Percentiles rank a stretch among this genome's conserved stretches.
Evolutionary conservation across 92 coral and sea anemone genomes (phyloP).

Genomic region (Chrysogorgia sp.): DNA sequence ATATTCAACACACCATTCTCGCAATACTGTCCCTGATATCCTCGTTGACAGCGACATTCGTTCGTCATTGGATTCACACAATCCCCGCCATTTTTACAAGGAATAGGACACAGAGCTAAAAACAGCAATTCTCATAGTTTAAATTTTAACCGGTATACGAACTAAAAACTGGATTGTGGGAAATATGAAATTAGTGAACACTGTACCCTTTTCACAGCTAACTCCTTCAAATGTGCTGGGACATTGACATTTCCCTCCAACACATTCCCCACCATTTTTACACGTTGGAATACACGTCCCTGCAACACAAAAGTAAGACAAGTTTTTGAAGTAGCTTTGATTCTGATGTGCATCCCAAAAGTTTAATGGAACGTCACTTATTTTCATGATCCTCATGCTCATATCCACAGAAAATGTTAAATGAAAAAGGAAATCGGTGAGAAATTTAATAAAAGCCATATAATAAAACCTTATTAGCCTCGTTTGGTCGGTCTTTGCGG

Average conservation of each 20-base stretch:
- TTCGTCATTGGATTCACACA: slow-evolving; percentile 75
- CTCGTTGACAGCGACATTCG: slow-evolving; percentile 79
- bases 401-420: too few relatives aligned
- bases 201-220: slow-evolving; percentile 73
- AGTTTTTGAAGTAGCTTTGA: not conserved
- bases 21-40: slow-evolving; percentile 78
- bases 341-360: too few relatives aligned
- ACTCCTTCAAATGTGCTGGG: slow-evolving; percentile 75
- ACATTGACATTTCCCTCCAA: slow-evolving; percentile 82
- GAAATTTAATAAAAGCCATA: too few relatives aligned
- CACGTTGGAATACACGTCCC: slow-evolving; percentile 72
- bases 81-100: slow-evolving; percentile 84
- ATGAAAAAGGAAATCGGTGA: too few relatives aligned
- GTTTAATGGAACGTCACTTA: too few relatives aligned
- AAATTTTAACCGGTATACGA: not conserved
- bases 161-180: not conserved
- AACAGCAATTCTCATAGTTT: not conserved
- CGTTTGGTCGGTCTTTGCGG: too few relatives aligned
- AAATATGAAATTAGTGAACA: not conserved
- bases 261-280: slow-evolving; percentile 75
- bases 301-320: slow-evolving; percentile 3
- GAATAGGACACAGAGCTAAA: slow-evolving; percentile 68
- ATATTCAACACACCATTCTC: slow-evolving; percentile 69
- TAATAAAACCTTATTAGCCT: too few relatives aligned
- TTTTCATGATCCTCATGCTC: too few relatives aligned